These are phyloP conservation scores for Brachymystax lenok DNA, from an alignment of 2,797 vertebrate genomes.

Conservation along the genomic window DNA sequence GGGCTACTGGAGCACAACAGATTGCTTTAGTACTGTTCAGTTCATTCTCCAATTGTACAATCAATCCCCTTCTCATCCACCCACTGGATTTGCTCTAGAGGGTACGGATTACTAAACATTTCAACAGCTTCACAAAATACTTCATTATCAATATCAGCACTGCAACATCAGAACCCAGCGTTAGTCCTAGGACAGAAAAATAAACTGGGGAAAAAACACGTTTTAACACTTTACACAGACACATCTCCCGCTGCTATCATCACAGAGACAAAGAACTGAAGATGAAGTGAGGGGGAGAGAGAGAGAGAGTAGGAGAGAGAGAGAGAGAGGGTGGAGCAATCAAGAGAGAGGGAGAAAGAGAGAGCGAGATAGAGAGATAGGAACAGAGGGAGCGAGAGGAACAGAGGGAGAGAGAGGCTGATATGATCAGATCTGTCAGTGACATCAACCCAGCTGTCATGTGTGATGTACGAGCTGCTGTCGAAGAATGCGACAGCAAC, in stretches of 20 bases:
- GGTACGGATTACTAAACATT: conserved; percentile 57
- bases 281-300: conserved; percentile 19
- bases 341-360: too few relatives aligned
- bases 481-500: conserved; percentile 53
- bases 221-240: conserved; percentile 12
- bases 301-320: background rate
- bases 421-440: background rate
- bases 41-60: conserved; percentile 14
- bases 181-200: background rate
- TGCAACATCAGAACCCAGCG: conserved; percentile 42
- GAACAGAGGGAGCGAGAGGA: background rate
- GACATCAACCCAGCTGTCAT: conserved; percentile 19
- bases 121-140: conserved; percentile 61
- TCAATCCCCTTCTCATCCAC: conserved; percentile 27
- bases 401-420: background rate
- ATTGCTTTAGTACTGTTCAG: conserved; percentile 40
- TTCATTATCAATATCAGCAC: conserved; percentile 59
- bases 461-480: conserved; percentile 57
- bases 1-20: background rate
- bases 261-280: conserved; percentile 32
- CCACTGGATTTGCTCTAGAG: conserved; percentile 49
- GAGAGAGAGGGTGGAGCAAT: too few relatives aligned
- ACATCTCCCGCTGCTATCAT: too few relatives aligned
- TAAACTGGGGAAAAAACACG: too few relatives aligned
- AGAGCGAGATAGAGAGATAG: too few relatives aligned